Conservation (phyloP, 1,140 invertebrate genomes). For the Pemphigus obesinymphae region DNA sequence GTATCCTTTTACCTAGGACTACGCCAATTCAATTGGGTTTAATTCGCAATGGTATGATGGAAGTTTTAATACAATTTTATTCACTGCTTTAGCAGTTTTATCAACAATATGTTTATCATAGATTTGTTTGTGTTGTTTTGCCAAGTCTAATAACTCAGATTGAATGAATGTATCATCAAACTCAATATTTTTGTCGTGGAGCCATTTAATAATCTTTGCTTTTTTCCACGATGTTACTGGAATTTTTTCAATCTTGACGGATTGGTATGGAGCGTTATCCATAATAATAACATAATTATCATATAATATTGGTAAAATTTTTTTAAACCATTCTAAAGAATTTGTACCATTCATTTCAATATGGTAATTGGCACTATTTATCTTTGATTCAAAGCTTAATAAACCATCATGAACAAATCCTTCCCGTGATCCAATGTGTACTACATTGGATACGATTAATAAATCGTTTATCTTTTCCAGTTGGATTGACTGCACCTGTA, state of each 20-base stretch:
- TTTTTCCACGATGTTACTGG: not conserved
- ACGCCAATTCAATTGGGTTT: too few species aligned
- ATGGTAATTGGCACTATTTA: not conserved
- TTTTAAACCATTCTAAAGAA: not conserved
- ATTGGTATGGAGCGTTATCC: conserved; percentile 46
- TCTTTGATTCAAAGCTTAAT: not conserved
- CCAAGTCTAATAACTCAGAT: not conserved
- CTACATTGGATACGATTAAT: too few species aligned
- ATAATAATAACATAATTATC: conserved; percentile 42
- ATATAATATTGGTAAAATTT: conserved; percentile 35
- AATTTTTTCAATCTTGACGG: conserved; percentile 29
- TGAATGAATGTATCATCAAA: not conserved
- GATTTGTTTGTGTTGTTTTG: not conserved
- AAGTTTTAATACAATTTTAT: too few species aligned
- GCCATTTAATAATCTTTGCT: conserved; percentile 31
- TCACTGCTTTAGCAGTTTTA: not conserved
- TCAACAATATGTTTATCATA: conserved; percentile 45
- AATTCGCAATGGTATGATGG: too few species aligned
- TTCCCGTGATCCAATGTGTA: not conserved
- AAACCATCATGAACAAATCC: not conserved
- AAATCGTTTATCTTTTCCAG: not conserved
- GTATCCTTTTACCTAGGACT: too few species aligned
- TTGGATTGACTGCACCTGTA: not conserved
- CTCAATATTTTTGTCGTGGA: not conserved
- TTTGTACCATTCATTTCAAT: not conserved